Percentiles rank a stretch among this genome's conserved stretches.
Evolutionary conservation across 2,113 vertebrate species (phyloP).

Genomic region (Coturnix japonica): DNA sequence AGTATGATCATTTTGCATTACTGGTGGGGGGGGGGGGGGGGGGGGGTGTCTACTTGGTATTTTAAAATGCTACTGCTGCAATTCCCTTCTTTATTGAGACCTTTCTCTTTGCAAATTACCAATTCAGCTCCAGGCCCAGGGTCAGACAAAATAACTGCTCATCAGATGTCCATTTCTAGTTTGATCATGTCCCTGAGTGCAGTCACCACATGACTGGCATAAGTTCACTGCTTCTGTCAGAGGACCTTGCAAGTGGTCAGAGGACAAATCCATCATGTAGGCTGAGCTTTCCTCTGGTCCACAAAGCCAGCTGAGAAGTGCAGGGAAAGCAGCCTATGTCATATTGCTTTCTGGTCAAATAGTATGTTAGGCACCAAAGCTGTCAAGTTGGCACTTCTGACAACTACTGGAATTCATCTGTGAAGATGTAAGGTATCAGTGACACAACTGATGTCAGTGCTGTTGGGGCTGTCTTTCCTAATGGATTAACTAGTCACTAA

Average conservation of each 20-base stretch:
- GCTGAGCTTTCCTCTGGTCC: not conserved
- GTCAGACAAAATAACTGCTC: slow-evolving; percentile 4
- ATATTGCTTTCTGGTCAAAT: not conserved
- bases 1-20: fast-evolving
- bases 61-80: slow-evolving; percentile 1
- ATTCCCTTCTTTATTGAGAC: not conserved
- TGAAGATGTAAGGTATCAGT: not conserved
- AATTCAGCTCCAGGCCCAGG: not conserved
- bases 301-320: not conserved
- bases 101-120: slow-evolving; percentile 6
- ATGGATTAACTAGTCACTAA: not conserved
- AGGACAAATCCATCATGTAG: not conserved
- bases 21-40: not conserved
- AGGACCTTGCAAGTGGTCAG: not conserved
- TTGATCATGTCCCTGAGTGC: fast-evolving
- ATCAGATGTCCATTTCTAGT: not conserved
- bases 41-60: not conserved
- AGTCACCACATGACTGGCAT: not conserved
- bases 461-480: not conserved
- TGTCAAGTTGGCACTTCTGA: not conserved
- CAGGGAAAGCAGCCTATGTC: not conserved
- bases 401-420: not conserved
- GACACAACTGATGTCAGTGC: not conserved
- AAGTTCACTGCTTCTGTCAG: not conserved
- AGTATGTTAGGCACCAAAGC: not conserved